phyloP scores from a whole-genome alignment of 2,797 vertebrate species.

The Adelosebastes latens region DNA sequence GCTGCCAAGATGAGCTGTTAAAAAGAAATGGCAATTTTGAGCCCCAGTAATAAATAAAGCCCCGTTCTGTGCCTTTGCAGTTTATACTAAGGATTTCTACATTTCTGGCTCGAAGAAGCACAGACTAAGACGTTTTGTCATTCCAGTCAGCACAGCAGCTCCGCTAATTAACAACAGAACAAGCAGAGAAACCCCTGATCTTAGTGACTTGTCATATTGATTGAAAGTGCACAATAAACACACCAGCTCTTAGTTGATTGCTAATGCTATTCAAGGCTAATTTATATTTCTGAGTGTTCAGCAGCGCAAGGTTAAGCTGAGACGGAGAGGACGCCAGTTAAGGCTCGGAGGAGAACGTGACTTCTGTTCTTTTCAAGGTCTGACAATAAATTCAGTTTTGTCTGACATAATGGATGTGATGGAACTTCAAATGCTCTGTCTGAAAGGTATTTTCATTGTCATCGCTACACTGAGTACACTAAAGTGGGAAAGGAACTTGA shows the following conservation, averaged over 20 bases:
- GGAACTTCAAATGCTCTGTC: conserved; percentile 4
- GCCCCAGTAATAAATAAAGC: not conserved
- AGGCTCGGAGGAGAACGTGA: not conserved
- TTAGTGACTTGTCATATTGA: conserved; percentile 59
- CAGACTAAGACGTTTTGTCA: not conserved
- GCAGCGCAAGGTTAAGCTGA: conserved; percentile 32
- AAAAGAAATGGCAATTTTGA: not conserved
- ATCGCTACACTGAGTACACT: not conserved
- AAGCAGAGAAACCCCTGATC: conserved; percentile 49
- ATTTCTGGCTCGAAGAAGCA: not conserved
- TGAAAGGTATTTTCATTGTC: conserved; percentile 13
- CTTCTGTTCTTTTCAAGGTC: conserved; percentile 27
- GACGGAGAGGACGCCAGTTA: not conserved
- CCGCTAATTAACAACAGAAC: conserved; percentile 46
- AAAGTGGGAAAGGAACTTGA: not conserved
- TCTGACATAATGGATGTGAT: conserved; percentile 14
- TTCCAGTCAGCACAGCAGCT: conserved; percentile 39
- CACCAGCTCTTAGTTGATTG: conserved; percentile 65
- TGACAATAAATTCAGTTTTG: conserved; percentile 36
- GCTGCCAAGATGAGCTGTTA: not conserved
- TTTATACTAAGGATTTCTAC: not conserved
- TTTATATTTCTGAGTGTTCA: conserved; percentile 50
- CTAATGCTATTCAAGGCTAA: conserved; percentile 47
- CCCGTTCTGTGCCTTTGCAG: not conserved
- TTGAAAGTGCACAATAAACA: conserved; percentile 66